A percentile compares a stretch with the other conserved stretches of the same genome.
These are phyloP conservation scores for Drosophila sechellia DNA, from an alignment of 1,140 invertebrate species.

Conservation along the genomic window DNA sequence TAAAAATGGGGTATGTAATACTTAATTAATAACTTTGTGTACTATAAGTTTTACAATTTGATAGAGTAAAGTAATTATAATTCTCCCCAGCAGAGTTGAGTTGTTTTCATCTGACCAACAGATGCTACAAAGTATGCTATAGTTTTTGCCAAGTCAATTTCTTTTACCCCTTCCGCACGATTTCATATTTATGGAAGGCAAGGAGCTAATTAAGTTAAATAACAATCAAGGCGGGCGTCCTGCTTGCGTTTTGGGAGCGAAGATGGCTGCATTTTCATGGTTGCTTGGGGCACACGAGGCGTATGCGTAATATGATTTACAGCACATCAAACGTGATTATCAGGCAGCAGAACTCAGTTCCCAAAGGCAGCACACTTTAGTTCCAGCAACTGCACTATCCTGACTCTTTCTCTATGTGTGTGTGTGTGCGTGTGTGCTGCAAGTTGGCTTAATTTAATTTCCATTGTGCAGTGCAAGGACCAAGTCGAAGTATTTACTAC, in stretches of 20 bases:
- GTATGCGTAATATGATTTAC: conserved; percentile 81
- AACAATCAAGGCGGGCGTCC: conserved; percentile 56
- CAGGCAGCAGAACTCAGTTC: conserved; percentile 17
- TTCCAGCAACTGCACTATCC: conserved; percentile 11
- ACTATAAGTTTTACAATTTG: no score
- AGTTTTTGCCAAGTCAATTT: conserved; percentile 44
- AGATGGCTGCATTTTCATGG: conserved; percentile 50
- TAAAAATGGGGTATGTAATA: conserved; percentile 25
- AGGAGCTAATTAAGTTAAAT: conserved; percentile 72
- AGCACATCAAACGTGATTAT: conserved; percentile 74
- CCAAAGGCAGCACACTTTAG: conserved; percentile 22
- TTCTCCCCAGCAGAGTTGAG: background rate
- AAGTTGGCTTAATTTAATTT: conserved; percentile 72
- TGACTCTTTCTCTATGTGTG: background rate
- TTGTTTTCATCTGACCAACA: background rate
- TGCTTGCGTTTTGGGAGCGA: conserved; percentile 4
- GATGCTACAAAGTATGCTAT: conserved; percentile 60
- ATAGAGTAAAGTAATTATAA: background rate
- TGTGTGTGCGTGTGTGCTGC: conserved; percentile 10
- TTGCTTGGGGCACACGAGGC: conserved; percentile 48
- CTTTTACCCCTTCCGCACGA: conserved; percentile 8
- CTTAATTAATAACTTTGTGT: no score
- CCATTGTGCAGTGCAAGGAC: conserved; percentile 51
- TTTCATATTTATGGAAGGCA: conserved; percentile 4
- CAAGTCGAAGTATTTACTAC: conserved; percentile 9